Evolutionary conservation across 1,140 invertebrate genomes (phyloP).

Genomic region (Ceratosolen solmsi): DNA sequence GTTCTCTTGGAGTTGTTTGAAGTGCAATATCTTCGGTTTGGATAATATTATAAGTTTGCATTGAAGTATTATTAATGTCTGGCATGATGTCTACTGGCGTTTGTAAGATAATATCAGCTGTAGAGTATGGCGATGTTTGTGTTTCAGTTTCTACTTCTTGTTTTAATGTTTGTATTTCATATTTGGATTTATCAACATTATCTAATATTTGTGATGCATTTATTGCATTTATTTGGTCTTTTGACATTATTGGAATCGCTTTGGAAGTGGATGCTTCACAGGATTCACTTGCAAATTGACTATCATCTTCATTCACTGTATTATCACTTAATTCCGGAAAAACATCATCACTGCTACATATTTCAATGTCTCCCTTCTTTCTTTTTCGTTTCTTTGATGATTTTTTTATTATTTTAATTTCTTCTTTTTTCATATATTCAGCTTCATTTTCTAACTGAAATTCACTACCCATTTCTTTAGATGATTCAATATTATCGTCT

Average conservation of each 20-base stretch:
- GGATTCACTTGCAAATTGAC: slow-evolving; percentile 70
- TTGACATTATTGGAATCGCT: slow-evolving; percentile 54
- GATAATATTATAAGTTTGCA: slow-evolving; percentile 56
- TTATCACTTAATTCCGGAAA: slow-evolving; percentile 55
- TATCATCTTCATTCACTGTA: slow-evolving; percentile 69
- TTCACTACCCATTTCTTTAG: slow-evolving; percentile 64
- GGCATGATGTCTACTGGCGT: slow-evolving; percentile 54
- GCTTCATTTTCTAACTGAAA: slow-evolving; percentile 62
- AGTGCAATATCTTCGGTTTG: slow-evolving; percentile 58
- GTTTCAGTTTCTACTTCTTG: slow-evolving; percentile 57
- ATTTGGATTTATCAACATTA: slow-evolving; percentile 50
- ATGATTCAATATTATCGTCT: slow-evolving; percentile 61
- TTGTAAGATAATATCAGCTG: slow-evolving; percentile 59
- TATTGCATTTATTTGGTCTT: slow-evolving; percentile 25
- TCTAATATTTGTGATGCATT: slow-evolving; percentile 54
- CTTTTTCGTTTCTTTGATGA: slow-evolving; percentile 54
- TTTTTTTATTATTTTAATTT: slow-evolving; percentile 55
- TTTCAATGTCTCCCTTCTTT: slow-evolving; percentile 59
- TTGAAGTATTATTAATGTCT: slow-evolving; percentile 60
- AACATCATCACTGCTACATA: slow-evolving; percentile 59
- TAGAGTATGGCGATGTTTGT: slow-evolving; percentile 74
- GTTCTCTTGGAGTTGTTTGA: slow-evolving; percentile 58
- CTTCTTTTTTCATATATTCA: slow-evolving; percentile 56
- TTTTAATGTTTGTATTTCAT: slow-evolving; percentile 56
- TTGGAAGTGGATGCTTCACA: slow-evolving; percentile 64